A percentile compares a stretch with the other conserved stretches of the same genome.
Conservation (phyloP, 2,888 invertebrate genomes). For the Penaeus monodon region DNA sequence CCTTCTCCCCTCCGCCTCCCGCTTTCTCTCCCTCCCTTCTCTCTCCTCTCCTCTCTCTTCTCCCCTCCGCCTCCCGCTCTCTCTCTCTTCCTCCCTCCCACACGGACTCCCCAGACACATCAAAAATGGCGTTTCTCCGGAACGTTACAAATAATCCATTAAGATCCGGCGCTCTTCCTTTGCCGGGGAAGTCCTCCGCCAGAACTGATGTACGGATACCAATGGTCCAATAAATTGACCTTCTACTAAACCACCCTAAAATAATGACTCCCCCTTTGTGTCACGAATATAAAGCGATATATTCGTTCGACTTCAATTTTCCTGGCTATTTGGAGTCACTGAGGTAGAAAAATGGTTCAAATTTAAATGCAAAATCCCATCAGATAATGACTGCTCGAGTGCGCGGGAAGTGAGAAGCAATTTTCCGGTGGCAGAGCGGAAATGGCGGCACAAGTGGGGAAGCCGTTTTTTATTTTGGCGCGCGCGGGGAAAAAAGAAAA, state of each 20-base stretch:
- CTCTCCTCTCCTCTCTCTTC: neutral
- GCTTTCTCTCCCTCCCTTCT: neutral
- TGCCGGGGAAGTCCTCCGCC: conserved; percentile 7
- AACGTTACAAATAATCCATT: neutral
- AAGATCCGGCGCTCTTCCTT: neutral
- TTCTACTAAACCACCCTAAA: conserved; percentile 54
- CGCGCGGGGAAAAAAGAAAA: conserved; percentile 19
- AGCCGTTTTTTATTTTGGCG: conserved; percentile 47
- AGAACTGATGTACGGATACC: conserved; percentile 14
- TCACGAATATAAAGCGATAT: conserved; percentile 64
- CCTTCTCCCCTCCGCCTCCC: neutral
- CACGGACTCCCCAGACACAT: neutral
- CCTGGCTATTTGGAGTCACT: conserved; percentile 65
- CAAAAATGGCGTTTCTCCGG: too few relatives aligned
- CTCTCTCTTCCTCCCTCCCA: neutral
- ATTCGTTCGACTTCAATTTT: conserved; percentile 65
- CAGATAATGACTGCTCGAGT: conserved; percentile 65
- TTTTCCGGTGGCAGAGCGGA: conserved; percentile 63
- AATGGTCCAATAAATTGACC: conserved; percentile 58
- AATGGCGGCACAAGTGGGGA: conserved; percentile 54
- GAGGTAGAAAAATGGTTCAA: conserved; percentile 65
- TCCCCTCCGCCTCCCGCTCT: neutral
- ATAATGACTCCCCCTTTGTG: conserved; percentile 64
- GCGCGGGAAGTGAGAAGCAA: conserved; percentile 64
- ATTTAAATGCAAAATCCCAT: conserved; percentile 66